Evolutionary conservation across 2,113 vertebrate genomes (phyloP).

Genomic region (Dendrocopos noguchii): DNA sequence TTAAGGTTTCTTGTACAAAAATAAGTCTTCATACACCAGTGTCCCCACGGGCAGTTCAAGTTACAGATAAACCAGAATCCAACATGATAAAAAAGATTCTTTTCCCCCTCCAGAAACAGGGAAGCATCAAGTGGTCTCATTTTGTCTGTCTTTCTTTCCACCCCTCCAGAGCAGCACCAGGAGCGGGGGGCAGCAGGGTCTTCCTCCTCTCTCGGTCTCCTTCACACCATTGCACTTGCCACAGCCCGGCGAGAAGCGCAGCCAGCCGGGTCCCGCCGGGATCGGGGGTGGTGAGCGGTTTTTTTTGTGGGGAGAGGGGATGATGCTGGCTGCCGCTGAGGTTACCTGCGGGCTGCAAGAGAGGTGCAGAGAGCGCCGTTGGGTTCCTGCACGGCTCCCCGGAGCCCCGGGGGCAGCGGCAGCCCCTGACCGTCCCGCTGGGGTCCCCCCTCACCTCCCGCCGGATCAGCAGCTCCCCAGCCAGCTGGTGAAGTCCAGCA

Average conservation of each 20-base stretch:
- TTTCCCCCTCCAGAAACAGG: background rate
- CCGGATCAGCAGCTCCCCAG: constrained; percentile 87
- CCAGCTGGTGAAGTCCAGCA: constrained; percentile 93
- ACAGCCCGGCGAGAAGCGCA: background rate
- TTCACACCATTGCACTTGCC: constrained; percentile 16
- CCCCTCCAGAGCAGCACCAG: background rate
- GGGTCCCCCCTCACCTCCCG: constrained; percentile 7
- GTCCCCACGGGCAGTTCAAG: constrained; percentile 59
- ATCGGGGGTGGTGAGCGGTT: background rate
- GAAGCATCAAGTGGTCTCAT: background rate
- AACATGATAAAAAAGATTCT: constrained; percentile 52
- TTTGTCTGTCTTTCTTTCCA: background rate
- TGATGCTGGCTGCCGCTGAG: background rate
- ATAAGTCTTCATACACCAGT: constrained; percentile 83
- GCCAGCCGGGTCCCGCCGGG: background rate
- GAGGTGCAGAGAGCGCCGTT: background rate
- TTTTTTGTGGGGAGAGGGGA: background rate
- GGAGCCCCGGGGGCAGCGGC: background rate
- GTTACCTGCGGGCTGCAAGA: background rate
- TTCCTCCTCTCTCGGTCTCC: background rate
- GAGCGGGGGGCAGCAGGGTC: background rate
- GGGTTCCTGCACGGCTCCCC: background rate
- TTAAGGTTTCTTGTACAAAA: constrained; percentile 83
- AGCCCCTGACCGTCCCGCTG: background rate
- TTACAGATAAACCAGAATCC: constrained; percentile 62